phyloP scores from a whole-genome alignment of 2,797 vertebrate genomes.

The Xyrichtys novacula region DNA sequence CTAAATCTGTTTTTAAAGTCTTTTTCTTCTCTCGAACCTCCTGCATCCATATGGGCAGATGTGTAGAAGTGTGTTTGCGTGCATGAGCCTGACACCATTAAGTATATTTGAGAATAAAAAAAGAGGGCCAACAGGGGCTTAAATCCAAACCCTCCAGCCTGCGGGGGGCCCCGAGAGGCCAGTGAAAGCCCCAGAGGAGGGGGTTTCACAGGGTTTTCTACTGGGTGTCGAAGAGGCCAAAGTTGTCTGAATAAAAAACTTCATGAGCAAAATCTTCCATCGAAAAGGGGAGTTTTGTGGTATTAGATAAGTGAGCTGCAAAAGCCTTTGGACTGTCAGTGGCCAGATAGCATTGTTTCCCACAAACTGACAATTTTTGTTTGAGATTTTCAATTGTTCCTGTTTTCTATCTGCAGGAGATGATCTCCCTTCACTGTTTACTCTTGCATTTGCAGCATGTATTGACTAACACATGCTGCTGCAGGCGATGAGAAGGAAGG shows the following conservation, averaged over 20 bases:
- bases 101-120: conserved; percentile 8
- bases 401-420: too few species aligned
- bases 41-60: conserved; percentile 32
- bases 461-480: too few species aligned
- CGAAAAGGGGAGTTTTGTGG: background rate
- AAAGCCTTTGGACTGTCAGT: too few species aligned
- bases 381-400: too few species aligned
- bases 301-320: too few species aligned
- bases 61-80: conserved; percentile 1
- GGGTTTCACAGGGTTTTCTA: conserved; percentile 27
- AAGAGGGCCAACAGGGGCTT: conserved; percentile 41
- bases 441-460: too few species aligned
- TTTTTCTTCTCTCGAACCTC: conserved; percentile 14
- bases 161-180: conserved; percentile 11
- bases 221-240: conserved; percentile 21
- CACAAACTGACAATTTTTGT: too few species aligned
- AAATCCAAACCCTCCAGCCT: conserved; percentile 28
- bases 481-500: too few species aligned
- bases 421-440: too few species aligned
- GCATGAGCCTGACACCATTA: conserved; percentile 19
- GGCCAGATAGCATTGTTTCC: too few species aligned
- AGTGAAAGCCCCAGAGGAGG: conserved; percentile 19
- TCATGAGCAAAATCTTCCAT: background rate
- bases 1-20: conserved; percentile 62
- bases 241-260: background rate